phyloP scores from a whole-genome alignment of 53 echinoderm and acorn worm genomes.

The Echinometra lucunter region DNA sequence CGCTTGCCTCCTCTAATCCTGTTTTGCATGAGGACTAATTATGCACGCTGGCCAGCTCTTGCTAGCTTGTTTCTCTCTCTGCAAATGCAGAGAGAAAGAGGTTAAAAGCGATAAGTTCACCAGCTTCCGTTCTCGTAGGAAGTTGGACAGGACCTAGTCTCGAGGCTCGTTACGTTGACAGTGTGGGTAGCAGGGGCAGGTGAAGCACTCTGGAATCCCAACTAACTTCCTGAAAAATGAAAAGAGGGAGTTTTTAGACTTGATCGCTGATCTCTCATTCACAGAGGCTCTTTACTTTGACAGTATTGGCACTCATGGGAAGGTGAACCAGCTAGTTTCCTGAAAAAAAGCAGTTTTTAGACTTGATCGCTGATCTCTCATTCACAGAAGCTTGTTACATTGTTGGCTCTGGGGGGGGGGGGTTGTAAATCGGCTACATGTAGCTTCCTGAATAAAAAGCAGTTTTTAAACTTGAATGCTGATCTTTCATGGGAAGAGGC shows the following conservation, averaged over 20 bases:
- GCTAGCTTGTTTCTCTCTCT: not conserved
- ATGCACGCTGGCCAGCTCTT: not conserved
- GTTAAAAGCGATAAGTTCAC: constrained; percentile 47
- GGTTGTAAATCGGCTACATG: too few relatives aligned
- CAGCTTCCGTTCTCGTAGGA: constrained; percentile 41
- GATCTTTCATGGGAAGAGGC: too few relatives aligned
- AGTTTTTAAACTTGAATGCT: too few relatives aligned
- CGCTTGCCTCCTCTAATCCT: constrained; percentile 30
- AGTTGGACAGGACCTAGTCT: constrained; percentile 41
- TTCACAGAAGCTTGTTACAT: too few relatives aligned
- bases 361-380: too few relatives aligned
- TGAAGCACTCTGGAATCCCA: not conserved
- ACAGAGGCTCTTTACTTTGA: too few relatives aligned
- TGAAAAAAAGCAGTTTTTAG: too few relatives aligned
- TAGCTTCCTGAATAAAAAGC: too few relatives aligned
- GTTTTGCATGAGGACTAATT: constrained; percentile 25
- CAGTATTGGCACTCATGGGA: too few relatives aligned
- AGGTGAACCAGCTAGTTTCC: too few relatives aligned
- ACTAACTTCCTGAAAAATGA: not conserved
- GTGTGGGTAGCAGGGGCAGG: constrained; percentile 26
- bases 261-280: not conserved
- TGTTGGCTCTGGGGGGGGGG: too few relatives aligned
- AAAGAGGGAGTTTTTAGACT: not conserved
- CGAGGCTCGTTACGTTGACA: constrained; percentile 21
- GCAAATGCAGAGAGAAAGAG: not conserved